Evolutionary conservation across 2,797 vertebrate genomes (phyloP).

Genomic region (Eulemur albifrons): DNA sequence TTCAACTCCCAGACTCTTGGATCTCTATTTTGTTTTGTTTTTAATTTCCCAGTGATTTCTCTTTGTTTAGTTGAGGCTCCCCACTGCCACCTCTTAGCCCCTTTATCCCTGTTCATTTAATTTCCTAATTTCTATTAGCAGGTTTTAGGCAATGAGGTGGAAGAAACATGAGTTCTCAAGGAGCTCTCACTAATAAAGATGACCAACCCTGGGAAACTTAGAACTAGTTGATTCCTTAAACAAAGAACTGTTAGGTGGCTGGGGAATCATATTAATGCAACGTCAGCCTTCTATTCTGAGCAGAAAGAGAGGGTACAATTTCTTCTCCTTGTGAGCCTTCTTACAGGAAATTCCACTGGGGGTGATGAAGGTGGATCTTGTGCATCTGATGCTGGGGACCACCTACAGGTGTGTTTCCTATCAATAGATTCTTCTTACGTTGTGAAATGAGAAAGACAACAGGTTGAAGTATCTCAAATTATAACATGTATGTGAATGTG

Average conservation of each 20-base stretch:
- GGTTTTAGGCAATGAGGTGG: background rate
- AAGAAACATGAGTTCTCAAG: background rate
- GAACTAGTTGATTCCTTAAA: background rate
- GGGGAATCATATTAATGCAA: background rate
- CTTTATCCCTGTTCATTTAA: background rate
- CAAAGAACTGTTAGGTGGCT: background rate
- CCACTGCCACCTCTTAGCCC: background rate
- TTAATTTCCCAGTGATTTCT: slow-evolving; percentile 64
- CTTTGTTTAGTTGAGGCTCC: background rate
- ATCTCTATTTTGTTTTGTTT: slow-evolving; percentile 66
- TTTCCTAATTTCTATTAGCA: slow-evolving; percentile 51
- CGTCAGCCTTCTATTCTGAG: background rate
- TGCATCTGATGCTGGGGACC: background rate
- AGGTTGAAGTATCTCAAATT: background rate
- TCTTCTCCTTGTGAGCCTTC: background rate
- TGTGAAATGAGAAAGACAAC: background rate
- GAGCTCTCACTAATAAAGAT: background rate
- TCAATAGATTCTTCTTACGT: background rate
- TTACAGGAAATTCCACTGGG: background rate
- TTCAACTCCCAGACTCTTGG: slow-evolving; percentile 58
- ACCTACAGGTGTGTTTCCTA: background rate
- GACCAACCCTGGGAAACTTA: background rate
- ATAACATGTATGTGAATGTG: background rate
- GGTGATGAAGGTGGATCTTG: background rate
- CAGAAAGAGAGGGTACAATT: background rate